phyloP scores from a whole-genome alignment of 2,888 invertebrate genomes.

The Torymus texanus region DNA sequence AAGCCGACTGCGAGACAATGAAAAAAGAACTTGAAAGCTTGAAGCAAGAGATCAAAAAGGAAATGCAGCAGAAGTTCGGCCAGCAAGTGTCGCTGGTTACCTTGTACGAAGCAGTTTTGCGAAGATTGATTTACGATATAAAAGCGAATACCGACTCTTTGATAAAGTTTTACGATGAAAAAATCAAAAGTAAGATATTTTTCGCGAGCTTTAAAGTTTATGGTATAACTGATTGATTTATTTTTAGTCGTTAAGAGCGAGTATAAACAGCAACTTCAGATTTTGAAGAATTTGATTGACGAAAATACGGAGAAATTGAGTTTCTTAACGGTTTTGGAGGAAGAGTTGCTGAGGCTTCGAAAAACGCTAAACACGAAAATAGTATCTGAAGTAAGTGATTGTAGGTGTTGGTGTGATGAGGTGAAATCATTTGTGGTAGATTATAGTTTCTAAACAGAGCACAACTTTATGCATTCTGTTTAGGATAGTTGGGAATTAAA shows the following conservation, averaged over 20 bases:
- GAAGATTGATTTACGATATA: constrained; percentile 77
- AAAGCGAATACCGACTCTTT: constrained; percentile 76
- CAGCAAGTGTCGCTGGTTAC: constrained; percentile 76
- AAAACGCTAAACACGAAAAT: constrained; percentile 69
- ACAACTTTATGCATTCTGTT: too few species aligned
- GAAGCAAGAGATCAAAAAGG: constrained; percentile 76
- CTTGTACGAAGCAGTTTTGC: constrained; percentile 78
- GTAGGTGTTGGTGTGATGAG: too few species aligned
- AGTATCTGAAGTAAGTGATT: constrained; percentile 62
- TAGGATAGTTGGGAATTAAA: too few species aligned
- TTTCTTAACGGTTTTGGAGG: constrained; percentile 77
- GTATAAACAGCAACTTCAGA: constrained; percentile 68
- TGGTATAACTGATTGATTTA: neutral
- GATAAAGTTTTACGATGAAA: constrained; percentile 73
- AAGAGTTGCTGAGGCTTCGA: constrained; percentile 77
- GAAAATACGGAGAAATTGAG: constrained; percentile 78
- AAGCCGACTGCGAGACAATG: constrained; percentile 83
- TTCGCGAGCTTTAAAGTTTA: too few species aligned
- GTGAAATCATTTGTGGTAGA: too few species aligned
- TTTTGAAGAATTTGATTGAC: constrained; percentile 75
- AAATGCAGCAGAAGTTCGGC: constrained; percentile 79
- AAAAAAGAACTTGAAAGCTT: constrained; percentile 78
- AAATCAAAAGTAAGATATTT: constrained; percentile 72
- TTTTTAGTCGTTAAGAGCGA: constrained; percentile 68
- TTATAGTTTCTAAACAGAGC: too few species aligned